A percentile compares a stretch with the other conserved stretches of the same genome.
phyloP scores from a whole-genome alignment of 2,113 vertebrate genomes.

The Rhizomys pruinosus region DNA sequence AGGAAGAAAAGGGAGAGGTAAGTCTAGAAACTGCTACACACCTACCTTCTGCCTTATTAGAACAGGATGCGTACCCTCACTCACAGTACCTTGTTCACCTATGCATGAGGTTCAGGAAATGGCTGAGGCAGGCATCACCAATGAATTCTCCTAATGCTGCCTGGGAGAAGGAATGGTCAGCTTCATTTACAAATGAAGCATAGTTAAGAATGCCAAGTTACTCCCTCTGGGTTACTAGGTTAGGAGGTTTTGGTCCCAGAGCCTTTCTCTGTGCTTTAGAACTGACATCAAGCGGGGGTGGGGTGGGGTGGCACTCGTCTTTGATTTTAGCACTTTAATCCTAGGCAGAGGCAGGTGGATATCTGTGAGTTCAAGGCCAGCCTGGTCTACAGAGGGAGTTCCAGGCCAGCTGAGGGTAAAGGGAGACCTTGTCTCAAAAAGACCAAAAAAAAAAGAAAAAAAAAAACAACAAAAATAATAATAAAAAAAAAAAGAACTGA shows the following conservation, averaged over 20 bases:
- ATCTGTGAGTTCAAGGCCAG: too few relatives aligned
- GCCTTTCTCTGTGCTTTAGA: neutral
- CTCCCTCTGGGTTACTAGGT: neutral
- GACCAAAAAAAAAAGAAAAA: too few relatives aligned
- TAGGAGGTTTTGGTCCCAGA: neutral
- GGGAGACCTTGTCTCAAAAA: too few relatives aligned
- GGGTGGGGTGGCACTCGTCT: too few relatives aligned
- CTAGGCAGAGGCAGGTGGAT: too few relatives aligned
- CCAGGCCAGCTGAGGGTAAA: too few relatives aligned
- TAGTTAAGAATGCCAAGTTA: neutral
- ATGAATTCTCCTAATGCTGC: neutral
- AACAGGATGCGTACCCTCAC: neutral
- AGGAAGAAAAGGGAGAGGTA: neutral
- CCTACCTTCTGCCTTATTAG: neutral
- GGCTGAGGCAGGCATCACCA: neutral
- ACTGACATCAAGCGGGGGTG: too few relatives aligned
- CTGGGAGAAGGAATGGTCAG: neutral
- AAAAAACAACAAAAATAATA: too few relatives aligned
- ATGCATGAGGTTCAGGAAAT: neutral
- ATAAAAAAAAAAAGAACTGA: too few relatives aligned
- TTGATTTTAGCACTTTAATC: too few relatives aligned
- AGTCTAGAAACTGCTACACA: neutral
- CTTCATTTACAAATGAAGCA: neutral
- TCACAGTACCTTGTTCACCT: neutral
- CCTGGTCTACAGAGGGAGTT: too few relatives aligned